A percentile compares a stretch with the other conserved stretches of the same genome.
These are phyloP conservation scores for Ochotona princeps DNA, from an alignment of 2,113 vertebrate genomes.

Conservation along the genomic window DNA sequence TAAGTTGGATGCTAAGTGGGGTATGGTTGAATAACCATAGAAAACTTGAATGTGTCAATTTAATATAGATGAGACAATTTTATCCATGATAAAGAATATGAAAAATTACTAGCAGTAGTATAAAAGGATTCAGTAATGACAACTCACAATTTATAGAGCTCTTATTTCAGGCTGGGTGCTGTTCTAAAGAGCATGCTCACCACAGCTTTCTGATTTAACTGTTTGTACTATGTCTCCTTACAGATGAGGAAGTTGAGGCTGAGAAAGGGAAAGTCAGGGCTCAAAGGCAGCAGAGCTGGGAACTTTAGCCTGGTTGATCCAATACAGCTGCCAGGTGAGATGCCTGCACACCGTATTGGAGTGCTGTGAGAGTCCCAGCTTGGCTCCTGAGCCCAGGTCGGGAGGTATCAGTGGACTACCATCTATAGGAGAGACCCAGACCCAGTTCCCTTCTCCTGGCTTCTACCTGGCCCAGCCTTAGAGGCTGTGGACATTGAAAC, in stretches of 20 bases:
- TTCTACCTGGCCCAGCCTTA: no score
- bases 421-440: no score
- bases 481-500: no score
- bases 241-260: not conserved
- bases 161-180: not conserved
- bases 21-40: not conserved
- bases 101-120: slow-evolving; percentile 27
- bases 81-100: not conserved
- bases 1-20: not conserved
- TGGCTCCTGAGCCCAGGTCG: no score
- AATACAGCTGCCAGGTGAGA: no score
- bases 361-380: no score
- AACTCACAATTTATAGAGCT: not conserved
- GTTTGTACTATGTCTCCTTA: not conserved
- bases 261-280: not conserved
- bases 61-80: not conserved
- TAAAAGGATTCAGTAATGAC: slow-evolving; percentile 21
- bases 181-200: not conserved
- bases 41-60: not conserved
- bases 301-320: not conserved
- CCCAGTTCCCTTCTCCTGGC: no score
- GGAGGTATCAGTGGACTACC: no score
- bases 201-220: not conserved
- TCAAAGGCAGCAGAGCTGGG: not conserved
- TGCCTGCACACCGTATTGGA: no score